A percentile compares a stretch with the other conserved stretches of the same genome.
Conservation (phyloP, 2,113 vertebrate species). For the Coregonus clupeaformis region DNA sequence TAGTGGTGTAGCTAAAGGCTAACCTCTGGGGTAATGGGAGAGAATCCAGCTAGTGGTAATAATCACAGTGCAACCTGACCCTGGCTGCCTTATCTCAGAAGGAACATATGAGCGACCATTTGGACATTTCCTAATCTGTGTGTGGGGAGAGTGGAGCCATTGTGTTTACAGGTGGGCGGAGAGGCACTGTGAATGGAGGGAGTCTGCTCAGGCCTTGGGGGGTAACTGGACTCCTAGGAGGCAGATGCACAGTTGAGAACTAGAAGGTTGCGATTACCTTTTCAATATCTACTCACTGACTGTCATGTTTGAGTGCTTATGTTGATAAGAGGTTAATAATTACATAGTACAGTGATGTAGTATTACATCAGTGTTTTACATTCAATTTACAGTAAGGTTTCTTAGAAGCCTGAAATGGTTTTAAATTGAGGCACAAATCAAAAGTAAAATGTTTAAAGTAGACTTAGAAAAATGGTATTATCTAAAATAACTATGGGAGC, state of each 20-base stretch:
- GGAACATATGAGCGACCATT: constrained; percentile 71
- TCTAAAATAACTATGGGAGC: not conserved
- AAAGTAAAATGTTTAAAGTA: not conserved
- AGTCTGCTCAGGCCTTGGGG: constrained; percentile 54
- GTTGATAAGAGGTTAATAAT: too few species aligned
- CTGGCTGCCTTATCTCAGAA: constrained; percentile 55
- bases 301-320: too few species aligned
- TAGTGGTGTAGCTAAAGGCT: not conserved
- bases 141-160: constrained; percentile 61
- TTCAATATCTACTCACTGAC: not conserved
- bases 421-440: not conserved
- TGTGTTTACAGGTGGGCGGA: constrained; percentile 58
- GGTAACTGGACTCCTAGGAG: constrained; percentile 59
- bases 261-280: not conserved
- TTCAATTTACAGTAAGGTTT: not conserved
- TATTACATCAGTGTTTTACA: not conserved
- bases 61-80: constrained; percentile 70
- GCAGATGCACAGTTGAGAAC: constrained; percentile 45
- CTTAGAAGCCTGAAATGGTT: not conserved
- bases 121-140: constrained; percentile 65
- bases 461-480: not conserved
- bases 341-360: too few species aligned
- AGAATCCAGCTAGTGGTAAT: constrained; percentile 24
- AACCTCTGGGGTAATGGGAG: not conserved
- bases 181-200: constrained; percentile 29